Conservation (phyloP, 1,140 invertebrate genomes). For the Trichonephila clavata region DNA sequence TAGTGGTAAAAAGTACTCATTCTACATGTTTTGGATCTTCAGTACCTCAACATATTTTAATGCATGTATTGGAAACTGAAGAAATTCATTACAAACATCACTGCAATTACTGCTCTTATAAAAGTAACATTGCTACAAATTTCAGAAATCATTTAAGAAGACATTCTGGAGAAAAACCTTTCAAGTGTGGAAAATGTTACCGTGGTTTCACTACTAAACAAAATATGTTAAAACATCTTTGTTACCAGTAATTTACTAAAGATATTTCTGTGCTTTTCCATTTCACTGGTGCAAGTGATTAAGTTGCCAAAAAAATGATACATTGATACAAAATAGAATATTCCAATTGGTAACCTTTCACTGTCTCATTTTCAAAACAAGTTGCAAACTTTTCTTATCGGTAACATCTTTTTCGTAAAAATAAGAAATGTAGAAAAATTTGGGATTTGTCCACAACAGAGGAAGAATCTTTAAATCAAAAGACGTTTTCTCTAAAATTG, state of each 20-base stretch:
- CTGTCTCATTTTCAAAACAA: no score
- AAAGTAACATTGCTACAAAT: constrained; percentile 7
- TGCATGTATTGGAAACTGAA: not conserved
- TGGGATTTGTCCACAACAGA: no score
- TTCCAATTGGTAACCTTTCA: no score
- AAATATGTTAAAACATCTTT: constrained; percentile 5
- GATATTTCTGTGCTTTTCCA: no score
- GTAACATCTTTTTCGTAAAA: no score
- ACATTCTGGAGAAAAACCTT: constrained; percentile 1
- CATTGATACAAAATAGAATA: no score
- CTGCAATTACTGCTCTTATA: not conserved
- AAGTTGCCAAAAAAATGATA: no score
- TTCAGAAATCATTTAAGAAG: not conserved
- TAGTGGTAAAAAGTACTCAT: not conserved
- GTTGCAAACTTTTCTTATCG: no score
- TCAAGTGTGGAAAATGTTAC: not conserved
- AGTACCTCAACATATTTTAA: not conserved
- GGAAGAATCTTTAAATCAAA: no score
- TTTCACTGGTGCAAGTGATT: no score
- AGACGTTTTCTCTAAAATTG: no score
- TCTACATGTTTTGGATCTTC: not conserved
- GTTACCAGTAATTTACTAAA: not conserved
- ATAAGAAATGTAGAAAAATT: no score
- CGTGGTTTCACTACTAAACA: not conserved
- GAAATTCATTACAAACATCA: not conserved